These are phyloP conservation scores for Microplitis deprimator DNA, from an alignment of 2,888 invertebrate species.

Conservation along the genomic window DNA sequence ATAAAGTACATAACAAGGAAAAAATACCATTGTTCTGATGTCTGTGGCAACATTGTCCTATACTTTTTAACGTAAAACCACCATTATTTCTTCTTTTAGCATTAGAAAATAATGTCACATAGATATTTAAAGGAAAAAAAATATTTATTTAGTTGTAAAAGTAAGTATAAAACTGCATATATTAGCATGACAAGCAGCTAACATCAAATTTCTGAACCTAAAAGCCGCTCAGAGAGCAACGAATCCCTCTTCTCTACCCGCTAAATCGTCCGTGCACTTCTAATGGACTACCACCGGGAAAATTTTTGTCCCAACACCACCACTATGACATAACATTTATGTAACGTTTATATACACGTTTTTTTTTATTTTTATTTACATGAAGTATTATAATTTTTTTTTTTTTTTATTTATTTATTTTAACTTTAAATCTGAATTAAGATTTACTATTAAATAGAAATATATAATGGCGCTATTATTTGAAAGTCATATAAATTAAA, in stretches of 20 bases:
- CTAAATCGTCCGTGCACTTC: conserved; percentile 69
- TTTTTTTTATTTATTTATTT: neutral
- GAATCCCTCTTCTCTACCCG: conserved; percentile 44
- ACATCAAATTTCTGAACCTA: conserved; percentile 68
- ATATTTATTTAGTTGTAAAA: conserved; percentile 5
- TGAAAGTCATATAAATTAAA: no score
- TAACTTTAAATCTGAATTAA: neutral
- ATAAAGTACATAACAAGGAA: neutral
- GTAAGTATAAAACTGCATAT: conserved; percentile 58
- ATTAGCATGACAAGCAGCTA: conserved; percentile 69
- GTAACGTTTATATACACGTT: conserved; percentile 11
- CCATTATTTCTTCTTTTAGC: neutral
- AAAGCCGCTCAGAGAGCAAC: conserved; percentile 57
- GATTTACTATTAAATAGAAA: neutral
- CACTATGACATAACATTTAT: conserved; percentile 8
- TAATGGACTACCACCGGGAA: conserved; percentile 64
- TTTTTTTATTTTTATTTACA: neutral
- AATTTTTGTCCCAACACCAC: conserved; percentile 58
- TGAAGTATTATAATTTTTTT: neutral
- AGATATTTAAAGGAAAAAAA: conserved; percentile 9
- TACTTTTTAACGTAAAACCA: neutral
- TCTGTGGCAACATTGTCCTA: neutral
- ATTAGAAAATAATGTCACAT: neutral
- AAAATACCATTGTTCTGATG: neutral
- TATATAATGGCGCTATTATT: neutral